These are phyloP conservation scores for Chrysaora quinquecirrha DNA, from an alignment of 30 jellyfish, hydroid and myxozoan genomes.

Conservation along the genomic window DNA sequence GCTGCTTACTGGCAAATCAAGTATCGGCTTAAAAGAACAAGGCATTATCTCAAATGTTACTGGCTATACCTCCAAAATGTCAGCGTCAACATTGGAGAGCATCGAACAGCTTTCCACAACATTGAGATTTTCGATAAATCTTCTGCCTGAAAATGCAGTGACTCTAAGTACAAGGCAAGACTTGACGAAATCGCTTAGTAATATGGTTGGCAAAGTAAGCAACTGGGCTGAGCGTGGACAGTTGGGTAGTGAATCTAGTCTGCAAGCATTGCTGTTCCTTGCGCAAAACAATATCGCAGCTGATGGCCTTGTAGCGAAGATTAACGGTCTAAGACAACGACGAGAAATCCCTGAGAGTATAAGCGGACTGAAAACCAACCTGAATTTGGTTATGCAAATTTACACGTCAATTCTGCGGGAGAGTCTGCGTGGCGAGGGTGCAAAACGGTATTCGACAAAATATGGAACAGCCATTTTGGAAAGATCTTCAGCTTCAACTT, in stretches of 20 bases:
- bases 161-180: constrained; percentile 7
- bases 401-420: constrained; percentile 57
- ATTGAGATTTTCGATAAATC: constrained; percentile 14
- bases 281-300: constrained; percentile 56
- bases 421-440: constrained; percentile 50
- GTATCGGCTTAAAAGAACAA: constrained; percentile 16
- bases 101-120: constrained; percentile 66
- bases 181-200: constrained; percentile 33
- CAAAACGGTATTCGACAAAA: constrained; percentile 23
- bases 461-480: constrained; percentile 28
- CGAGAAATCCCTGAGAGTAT: constrained; percentile 2
- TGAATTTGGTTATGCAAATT: constrained; percentile 38
- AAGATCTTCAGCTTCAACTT: constrained; percentile 14
- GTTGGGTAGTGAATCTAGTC: constrained; percentile 24
- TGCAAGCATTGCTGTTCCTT: constrained; percentile 41
- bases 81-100: constrained; percentile 64
- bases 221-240: constrained; percentile 44
- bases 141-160: constrained; percentile 35
- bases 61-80: constrained; percentile 47
- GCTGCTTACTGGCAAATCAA: constrained; percentile 27
- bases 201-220: constrained; percentile 34
- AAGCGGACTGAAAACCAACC: constrained; percentile 7
- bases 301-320: not conserved
- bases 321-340: constrained; percentile 2
- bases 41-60: constrained; percentile 50